A percentile compares a stretch with the other conserved stretches of the same genome.
Evolutionary conservation across 2,888 invertebrate species (phyloP).

Genomic region (Alloplasta piceator): DNA sequence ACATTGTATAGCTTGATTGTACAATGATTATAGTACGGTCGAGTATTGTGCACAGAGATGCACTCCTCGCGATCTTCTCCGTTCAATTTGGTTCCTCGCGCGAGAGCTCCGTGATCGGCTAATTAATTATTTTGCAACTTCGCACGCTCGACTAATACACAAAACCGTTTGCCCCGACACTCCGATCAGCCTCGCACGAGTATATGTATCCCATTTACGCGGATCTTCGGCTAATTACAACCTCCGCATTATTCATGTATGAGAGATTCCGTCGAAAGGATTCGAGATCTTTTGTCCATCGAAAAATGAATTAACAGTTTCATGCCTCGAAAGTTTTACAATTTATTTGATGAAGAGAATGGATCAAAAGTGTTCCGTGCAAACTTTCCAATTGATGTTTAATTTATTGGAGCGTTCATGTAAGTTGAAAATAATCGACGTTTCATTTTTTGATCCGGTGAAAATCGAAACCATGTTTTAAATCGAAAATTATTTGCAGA

Average conservation of each 20-base stretch:
- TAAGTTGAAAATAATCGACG: too few species aligned
- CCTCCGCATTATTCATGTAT: too few species aligned
- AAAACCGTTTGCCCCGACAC: constrained; percentile 48
- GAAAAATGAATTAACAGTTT: too few species aligned
- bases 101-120: constrained; percentile 71
- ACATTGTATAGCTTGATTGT: constrained; percentile 43
- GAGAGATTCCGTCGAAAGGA: too few species aligned
- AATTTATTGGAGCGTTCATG: too few species aligned
- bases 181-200: constrained; percentile 3
- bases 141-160: constrained; percentile 50
- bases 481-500: background rate
- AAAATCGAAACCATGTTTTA: background rate
- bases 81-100: constrained; percentile 51
- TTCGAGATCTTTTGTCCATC: too few species aligned
- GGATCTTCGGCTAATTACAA: too few species aligned
- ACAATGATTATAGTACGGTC: constrained; percentile 41
- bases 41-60: constrained; percentile 29
- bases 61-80: constrained; percentile 35
- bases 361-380: too few species aligned
- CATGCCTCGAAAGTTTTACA: too few species aligned
- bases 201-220: constrained; percentile 8
- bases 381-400: too few species aligned
- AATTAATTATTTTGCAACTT: constrained; percentile 77
- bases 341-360: too few species aligned
- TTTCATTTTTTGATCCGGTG: too few species aligned